phyloP scores from a whole-genome alignment of 2,113 vertebrate species.

The Glaucomys volans region DNA sequence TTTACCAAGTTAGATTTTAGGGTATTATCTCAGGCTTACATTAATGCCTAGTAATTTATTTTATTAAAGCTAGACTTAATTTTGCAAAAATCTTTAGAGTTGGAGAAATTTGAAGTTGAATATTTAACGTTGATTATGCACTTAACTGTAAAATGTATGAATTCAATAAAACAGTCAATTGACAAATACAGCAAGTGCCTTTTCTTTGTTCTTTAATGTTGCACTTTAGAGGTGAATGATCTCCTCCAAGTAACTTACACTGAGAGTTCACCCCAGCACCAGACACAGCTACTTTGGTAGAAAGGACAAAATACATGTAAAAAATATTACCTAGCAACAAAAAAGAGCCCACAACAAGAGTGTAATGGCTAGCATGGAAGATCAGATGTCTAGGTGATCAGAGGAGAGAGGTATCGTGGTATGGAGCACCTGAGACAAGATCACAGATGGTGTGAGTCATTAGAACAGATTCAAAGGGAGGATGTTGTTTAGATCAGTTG shows the following conservation, averaged over 20 bases:
- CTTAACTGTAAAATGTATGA: constrained; percentile 49
- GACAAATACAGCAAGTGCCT: constrained; percentile 54
- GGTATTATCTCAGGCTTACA: constrained; percentile 41
- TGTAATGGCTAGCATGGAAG: neutral
- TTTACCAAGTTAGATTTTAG: constrained; percentile 48
- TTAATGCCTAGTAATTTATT: constrained; percentile 54
- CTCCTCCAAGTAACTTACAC: neutral
- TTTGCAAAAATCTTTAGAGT: constrained; percentile 34
- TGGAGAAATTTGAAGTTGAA: constrained; percentile 65
- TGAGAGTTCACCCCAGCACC: neutral
- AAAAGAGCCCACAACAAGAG: neutral
- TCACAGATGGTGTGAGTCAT: neutral
- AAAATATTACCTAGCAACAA: neutral
- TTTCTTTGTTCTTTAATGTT: constrained; percentile 30
- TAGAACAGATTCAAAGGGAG: neutral
- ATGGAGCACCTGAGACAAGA: neutral
- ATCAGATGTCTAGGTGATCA: neutral
- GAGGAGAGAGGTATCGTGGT: neutral
- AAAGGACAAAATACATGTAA: neutral
- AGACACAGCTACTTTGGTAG: neutral
- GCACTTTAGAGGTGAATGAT: neutral
- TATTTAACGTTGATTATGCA: constrained; percentile 57
- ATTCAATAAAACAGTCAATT: constrained; percentile 52
- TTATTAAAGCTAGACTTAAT: constrained; percentile 39
- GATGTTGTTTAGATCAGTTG: neutral